phyloP scores from a whole-genome alignment of 2,113 vertebrate species.

The Bambusicola thoracicus region DNA sequence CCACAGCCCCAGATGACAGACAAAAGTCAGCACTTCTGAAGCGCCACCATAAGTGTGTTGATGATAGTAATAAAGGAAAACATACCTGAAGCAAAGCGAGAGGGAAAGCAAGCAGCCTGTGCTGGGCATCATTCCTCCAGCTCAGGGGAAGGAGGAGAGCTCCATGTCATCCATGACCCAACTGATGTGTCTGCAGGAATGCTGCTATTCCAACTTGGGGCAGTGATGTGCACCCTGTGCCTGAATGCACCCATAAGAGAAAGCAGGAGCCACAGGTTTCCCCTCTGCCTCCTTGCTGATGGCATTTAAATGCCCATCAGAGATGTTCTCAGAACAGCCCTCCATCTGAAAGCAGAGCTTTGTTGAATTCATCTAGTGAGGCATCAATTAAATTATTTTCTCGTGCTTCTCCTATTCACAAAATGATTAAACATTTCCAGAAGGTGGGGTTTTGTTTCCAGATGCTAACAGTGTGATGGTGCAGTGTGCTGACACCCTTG shows the following conservation, averaged over 20 bases:
- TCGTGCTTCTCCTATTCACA: background rate
- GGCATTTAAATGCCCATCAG: background rate
- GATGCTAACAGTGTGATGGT: fast-evolving
- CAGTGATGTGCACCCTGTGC: fast-evolving
- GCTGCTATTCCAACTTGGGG: fast-evolving
- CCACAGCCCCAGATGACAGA: background rate
- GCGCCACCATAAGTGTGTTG: background rate
- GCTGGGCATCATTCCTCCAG: background rate
- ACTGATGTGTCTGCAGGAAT: background rate
- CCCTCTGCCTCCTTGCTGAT: background rate
- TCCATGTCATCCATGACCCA: background rate
- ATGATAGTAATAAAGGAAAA: background rate
- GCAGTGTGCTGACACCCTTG: background rate
- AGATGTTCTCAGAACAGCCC: too few species aligned
- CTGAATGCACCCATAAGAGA: background rate
- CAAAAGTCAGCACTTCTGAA: background rate
- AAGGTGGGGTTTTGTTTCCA: background rate
- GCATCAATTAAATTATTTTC: background rate
- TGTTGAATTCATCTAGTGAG: background rate
- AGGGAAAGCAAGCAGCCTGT: background rate
- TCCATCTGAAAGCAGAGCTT: background rate
- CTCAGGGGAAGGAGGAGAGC: background rate
- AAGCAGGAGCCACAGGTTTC: background rate
- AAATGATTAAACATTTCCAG: background rate
- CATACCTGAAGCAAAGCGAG: background rate